phyloP scores from a whole-genome alignment of 1,140 invertebrate species.

The Carposina sasakii region DNA sequence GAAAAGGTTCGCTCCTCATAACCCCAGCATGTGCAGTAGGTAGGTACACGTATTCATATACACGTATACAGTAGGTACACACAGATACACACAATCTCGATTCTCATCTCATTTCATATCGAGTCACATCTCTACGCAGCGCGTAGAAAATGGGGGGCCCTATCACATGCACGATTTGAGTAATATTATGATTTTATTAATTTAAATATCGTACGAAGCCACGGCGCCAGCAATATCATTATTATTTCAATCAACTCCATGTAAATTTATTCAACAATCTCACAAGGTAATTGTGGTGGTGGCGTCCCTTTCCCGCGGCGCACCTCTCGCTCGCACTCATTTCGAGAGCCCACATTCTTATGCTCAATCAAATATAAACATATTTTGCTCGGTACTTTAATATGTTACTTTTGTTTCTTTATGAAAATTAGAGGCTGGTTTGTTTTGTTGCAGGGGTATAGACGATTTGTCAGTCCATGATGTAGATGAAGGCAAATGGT shows the following conservation, averaged over 20 bases:
- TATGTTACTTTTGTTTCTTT: constrained; percentile 55
- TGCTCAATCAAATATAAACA: constrained; percentile 67
- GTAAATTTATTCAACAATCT: constrained; percentile 72
- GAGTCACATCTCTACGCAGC: too few species aligned
- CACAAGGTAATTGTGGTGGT: constrained; percentile 66
- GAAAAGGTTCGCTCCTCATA: too few species aligned
- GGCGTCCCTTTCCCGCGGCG: constrained; percentile 36
- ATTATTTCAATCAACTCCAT: constrained; percentile 72
- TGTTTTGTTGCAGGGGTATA: too few species aligned
- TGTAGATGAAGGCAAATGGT: too few species aligned
- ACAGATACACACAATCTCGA: too few species aligned
- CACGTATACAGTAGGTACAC: too few species aligned
- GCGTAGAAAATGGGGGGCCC: constrained; percentile 45
- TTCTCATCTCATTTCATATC: too few species aligned
- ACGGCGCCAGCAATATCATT: constrained; percentile 68
- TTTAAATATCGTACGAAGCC: constrained; percentile 66
- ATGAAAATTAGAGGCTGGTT: constrained; percentile 54
- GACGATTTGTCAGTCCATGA: too few species aligned
- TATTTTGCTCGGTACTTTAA: constrained; percentile 42
- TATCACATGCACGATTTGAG: constrained; percentile 58
- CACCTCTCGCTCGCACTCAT: constrained; percentile 27
- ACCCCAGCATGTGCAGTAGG: too few species aligned
- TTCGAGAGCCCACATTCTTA: constrained; percentile 57
- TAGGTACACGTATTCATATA: too few species aligned
- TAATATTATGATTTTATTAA: constrained; percentile 70